phyloP scores from a whole-genome alignment of 2,797 vertebrate genomes.

The Morelia viridis region DNA sequence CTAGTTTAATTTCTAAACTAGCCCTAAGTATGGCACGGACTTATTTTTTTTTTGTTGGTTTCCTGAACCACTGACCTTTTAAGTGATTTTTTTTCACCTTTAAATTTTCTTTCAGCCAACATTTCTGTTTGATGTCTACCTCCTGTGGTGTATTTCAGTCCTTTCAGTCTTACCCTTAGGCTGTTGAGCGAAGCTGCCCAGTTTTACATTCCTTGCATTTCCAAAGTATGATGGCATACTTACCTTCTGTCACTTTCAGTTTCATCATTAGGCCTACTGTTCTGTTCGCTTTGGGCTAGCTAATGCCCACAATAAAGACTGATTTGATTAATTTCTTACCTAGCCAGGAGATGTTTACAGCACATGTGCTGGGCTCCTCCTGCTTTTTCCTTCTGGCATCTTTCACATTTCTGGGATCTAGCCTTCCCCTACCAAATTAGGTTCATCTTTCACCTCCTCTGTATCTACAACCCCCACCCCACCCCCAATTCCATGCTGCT shows the following conservation, averaged over 20 bases:
- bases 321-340: not conserved
- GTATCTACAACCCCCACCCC: not conserved
- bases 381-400: not conserved
- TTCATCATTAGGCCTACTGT: not conserved
- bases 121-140: not conserved
- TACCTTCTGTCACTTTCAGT: not conserved
- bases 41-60: not conserved
- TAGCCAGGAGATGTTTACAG: not conserved
- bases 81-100: not conserved
- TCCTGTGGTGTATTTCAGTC: not conserved
- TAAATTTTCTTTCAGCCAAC: not conserved
- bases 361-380: not conserved
- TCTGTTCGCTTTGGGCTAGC: not conserved
- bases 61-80: not conserved
- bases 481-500: not conserved
- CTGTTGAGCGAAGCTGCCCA: not conserved
- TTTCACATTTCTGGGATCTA: not conserved
- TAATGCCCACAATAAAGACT: not conserved
- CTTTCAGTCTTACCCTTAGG: not conserved
- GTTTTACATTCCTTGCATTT: no score
- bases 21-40: not conserved
- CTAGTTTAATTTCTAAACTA: not conserved
- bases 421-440: not conserved
- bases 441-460: not conserved
- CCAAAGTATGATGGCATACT: not conserved